Evolutionary conservation across 1,140 invertebrate genomes (phyloP).

Genomic region (Caenorhabditis brenneri): DNA sequence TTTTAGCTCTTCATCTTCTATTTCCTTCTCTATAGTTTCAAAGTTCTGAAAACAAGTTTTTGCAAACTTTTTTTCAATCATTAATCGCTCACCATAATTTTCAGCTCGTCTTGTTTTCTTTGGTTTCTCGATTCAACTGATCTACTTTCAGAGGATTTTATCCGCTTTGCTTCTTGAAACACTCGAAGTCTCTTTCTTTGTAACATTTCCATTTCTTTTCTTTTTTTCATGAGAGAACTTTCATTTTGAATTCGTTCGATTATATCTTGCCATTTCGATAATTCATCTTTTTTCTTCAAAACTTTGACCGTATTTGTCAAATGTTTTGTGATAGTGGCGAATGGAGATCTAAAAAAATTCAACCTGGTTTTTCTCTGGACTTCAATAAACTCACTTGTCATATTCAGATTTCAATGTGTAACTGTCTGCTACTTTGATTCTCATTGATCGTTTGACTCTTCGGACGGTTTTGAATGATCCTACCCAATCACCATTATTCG

Average conservation of each 20-base stretch:
- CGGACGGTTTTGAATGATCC: slow-evolving; percentile 12
- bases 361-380: neutral
- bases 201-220: slow-evolving; percentile 29
- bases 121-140: neutral
- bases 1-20: slow-evolving; percentile 43
- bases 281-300: slow-evolving; percentile 40
- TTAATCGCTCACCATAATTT: neutral
- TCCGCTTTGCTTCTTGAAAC: slow-evolving; percentile 37
- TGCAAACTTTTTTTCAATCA: neutral
- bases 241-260: slow-evolving; percentile 45
- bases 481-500: neutral
- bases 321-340: slow-evolving; percentile 19
- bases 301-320: slow-evolving; percentile 37
- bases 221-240: slow-evolving; percentile 4
- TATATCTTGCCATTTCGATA: slow-evolving; percentile 60
- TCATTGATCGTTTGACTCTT: neutral
- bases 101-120: neutral
- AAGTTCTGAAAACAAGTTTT: neutral
- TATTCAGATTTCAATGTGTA: neutral
- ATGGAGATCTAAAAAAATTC: neutral
- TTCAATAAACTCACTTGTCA: neutral
- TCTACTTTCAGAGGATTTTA: neutral
- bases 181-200: slow-evolving; percentile 51
- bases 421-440: neutral
- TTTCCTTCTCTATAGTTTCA: neutral